Conservation (phyloP, 2,113 vertebrate genomes). For the cat (Felis catus) region DNA sequence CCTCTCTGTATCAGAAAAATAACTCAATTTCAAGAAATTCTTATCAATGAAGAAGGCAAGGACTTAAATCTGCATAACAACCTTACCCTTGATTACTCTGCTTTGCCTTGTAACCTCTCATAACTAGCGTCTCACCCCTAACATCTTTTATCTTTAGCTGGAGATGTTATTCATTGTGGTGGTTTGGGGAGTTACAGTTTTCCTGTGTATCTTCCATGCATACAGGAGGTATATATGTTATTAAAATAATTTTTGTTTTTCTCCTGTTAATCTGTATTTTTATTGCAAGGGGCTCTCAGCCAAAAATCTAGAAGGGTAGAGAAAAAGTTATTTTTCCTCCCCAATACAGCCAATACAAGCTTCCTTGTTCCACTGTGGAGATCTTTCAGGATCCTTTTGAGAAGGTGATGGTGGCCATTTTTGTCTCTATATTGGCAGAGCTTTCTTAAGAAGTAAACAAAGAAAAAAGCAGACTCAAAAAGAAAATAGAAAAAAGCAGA, state of each 20-base stretch:
- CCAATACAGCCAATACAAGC: neutral
- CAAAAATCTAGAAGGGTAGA: neutral
- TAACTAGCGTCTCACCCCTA: neutral
- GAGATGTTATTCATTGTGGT: neutral
- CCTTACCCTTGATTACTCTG: neutral
- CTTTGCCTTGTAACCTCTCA: neutral
- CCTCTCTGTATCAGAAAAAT: neutral
- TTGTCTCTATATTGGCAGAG: neutral
- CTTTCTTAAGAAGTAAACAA: conserved; percentile 21
- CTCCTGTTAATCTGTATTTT: neutral
- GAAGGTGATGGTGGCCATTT: neutral
- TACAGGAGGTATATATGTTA: neutral
- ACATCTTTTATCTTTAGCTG: neutral
- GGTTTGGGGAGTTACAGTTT: neutral
- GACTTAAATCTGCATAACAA: neutral
- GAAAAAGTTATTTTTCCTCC: neutral
- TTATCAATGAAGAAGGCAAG: neutral
- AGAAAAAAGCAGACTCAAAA: neutral
- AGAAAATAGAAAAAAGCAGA: neutral
- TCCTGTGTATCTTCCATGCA: neutral
- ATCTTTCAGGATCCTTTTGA: neutral
- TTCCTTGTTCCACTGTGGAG: neutral
- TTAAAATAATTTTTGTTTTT: neutral
- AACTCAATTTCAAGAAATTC: neutral
- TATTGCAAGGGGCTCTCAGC: neutral